phyloP scores from a whole-genome alignment of 2,888 invertebrate genomes.

The Conistra vaccinii region DNA sequence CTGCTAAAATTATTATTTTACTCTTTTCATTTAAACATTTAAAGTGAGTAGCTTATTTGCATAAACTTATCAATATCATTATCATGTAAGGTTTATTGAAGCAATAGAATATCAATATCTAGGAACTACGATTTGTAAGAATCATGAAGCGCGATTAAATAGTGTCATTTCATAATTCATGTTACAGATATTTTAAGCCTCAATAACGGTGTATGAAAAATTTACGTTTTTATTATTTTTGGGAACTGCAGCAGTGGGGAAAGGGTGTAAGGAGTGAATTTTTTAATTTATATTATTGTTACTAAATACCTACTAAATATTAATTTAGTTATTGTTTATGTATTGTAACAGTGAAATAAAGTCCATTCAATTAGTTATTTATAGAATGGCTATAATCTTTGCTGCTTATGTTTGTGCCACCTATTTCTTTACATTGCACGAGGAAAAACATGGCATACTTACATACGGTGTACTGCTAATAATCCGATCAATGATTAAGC shows the following conservation, averaged over 20 bases:
- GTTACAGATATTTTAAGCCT: background rate
- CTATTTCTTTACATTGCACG: background rate
- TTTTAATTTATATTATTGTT: too few relatives aligned
- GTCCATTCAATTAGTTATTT: background rate
- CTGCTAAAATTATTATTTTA: background rate
- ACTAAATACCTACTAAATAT: background rate
- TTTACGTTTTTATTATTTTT: background rate
- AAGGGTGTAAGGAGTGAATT: background rate
- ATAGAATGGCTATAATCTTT: background rate
- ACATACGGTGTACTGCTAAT: conserved; percentile 34
- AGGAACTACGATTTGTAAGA: background rate
- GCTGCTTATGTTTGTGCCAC: conserved; percentile 1
- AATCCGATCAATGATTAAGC: conserved; percentile 50
- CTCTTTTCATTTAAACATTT: background rate
- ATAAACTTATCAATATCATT: background rate
- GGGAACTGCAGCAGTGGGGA: too few relatives aligned
- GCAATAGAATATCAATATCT: background rate
- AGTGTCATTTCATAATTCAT: background rate
- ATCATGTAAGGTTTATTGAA: background rate
- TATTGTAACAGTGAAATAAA: background rate
- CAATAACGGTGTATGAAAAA: background rate
- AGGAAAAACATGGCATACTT: conserved; percentile 26
- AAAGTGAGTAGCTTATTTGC: background rate
- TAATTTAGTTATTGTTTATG: background rate
- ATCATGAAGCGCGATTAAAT: background rate